These are phyloP conservation scores for Ceratina australensis DNA, from an alignment of 1,140 invertebrate species.

Conservation along the genomic window DNA sequence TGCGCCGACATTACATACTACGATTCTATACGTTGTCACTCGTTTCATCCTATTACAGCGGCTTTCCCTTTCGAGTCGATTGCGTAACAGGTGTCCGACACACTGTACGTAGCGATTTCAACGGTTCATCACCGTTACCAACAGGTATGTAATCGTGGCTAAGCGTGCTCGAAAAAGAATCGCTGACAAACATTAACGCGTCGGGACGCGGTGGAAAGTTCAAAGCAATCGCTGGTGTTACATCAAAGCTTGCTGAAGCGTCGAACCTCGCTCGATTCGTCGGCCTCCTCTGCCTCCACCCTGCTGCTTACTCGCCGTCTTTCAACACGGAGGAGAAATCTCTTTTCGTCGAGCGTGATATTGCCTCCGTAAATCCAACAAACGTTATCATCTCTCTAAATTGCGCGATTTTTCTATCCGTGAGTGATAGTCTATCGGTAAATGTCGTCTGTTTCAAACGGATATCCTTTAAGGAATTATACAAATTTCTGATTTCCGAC, in stretches of 20 bases:
- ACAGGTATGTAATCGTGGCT: background rate
- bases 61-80: background rate
- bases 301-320: background rate
- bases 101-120: background rate
- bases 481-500: too few relatives aligned
- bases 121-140: background rate
- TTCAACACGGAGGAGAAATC: conserved; percentile 11
- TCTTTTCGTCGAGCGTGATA: conserved; percentile 22
- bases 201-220: background rate
- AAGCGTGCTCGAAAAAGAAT: conserved; percentile 1
- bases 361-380: conserved; percentile 28
- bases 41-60: background rate
- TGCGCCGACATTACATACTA: background rate
- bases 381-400: conserved; percentile 16
- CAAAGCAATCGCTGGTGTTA: background rate
- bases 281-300: background rate
- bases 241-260: conserved; percentile 9
- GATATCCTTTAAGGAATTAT: background rate
- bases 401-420: conserved; percentile 8
- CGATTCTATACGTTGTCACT: background rate
- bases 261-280: conserved; percentile 25
- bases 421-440: background rate
- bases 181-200: conserved; percentile 18
- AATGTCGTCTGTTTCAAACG: background rate
- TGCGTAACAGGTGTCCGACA: conserved; percentile 7